Percentiles rank a stretch among this genome's conserved stretches.
phyloP scores from a whole-genome alignment of 2,113 vertebrate species.

The Hypanus sabinus region DNA sequence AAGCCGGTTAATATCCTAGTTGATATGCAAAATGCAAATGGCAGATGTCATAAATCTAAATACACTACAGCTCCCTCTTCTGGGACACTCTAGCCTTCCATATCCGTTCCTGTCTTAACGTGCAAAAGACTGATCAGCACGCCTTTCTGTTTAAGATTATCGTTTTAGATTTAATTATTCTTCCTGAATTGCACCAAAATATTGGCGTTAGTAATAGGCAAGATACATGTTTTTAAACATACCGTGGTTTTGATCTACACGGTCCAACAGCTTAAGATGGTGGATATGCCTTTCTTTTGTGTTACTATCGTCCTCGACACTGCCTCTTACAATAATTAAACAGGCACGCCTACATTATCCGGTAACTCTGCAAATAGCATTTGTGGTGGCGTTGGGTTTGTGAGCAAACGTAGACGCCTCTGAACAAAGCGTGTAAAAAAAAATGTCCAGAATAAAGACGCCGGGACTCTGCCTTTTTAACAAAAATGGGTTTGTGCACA shows the following conservation, averaged over 20 bases:
- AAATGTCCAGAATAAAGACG: too few species aligned
- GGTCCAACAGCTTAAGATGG: slow-evolving; percentile 30
- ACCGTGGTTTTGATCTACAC: background rate
- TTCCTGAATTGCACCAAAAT: background rate
- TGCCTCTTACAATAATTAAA: background rate
- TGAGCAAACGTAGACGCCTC: background rate
- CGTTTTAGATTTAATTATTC: background rate
- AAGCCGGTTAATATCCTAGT: background rate
- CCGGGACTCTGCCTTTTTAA: too few species aligned
- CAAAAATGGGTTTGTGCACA: too few species aligned
- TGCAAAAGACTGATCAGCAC: background rate
- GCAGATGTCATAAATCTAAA: slow-evolving; percentile 11
- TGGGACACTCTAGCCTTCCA: background rate
- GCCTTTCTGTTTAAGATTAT: too few species aligned
- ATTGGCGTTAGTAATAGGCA: background rate
- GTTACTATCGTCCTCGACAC: background rate
- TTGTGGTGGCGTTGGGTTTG: background rate
- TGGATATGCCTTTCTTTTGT: slow-evolving; percentile 13
- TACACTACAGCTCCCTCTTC: background rate
- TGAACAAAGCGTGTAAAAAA: background rate
- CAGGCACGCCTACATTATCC: background rate
- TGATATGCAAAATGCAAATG: background rate
- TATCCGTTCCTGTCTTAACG: background rate
- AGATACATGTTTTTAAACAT: too few species aligned
- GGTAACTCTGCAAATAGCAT: background rate